Percentiles rank a stretch among this genome's conserved stretches.
phyloP scores from a whole-genome alignment of 1,140 invertebrate species.

The Phortica variegata region DNA sequence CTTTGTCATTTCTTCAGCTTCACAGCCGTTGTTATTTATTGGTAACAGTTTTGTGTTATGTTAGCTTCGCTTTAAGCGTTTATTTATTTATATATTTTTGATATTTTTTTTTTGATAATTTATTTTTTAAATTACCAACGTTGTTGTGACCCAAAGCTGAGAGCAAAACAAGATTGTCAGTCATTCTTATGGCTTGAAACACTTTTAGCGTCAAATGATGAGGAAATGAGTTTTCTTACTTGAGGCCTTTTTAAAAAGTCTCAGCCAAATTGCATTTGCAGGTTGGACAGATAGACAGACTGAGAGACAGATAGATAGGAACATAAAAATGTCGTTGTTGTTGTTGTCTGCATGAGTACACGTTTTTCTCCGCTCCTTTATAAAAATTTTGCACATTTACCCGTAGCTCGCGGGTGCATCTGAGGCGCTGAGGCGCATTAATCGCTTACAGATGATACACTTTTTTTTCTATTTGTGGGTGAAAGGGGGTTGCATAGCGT shows the following conservation, averaged over 20 bases:
- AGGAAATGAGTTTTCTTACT: constrained; percentile 39
- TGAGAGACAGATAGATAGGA: too few relatives aligned
- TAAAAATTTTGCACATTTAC: constrained; percentile 6
- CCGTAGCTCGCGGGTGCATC: constrained; percentile 11
- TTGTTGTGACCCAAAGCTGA: constrained; percentile 38
- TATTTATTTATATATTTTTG: constrained; percentile 5
- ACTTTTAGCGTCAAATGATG: constrained; percentile 19
- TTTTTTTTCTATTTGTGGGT: constrained; percentile 16
- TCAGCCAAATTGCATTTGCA: background rate
- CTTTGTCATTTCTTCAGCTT: constrained; percentile 46
- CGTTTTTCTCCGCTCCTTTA: background rate
- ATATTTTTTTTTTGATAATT: constrained; percentile 9
- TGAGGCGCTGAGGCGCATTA: constrained; percentile 27
- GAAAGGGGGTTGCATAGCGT: constrained; percentile 34
- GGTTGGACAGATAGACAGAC: too few relatives aligned
- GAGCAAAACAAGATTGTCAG: too few relatives aligned
- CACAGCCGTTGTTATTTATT: constrained; percentile 53
- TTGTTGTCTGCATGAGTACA: too few relatives aligned
- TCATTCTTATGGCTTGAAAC: constrained; percentile 17
- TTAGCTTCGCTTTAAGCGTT: too few relatives aligned
- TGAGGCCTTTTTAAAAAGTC: background rate
- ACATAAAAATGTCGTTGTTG: too few relatives aligned
- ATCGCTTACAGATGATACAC: constrained; percentile 37
- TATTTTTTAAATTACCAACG: background rate
- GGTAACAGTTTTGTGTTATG: too few relatives aligned